A percentile compares a stretch with the other conserved stretches of the same genome.
Evolutionary conservation across 2,113 vertebrate genomes (phyloP).

Genomic region (Mesoclemmys tuberculata): DNA sequence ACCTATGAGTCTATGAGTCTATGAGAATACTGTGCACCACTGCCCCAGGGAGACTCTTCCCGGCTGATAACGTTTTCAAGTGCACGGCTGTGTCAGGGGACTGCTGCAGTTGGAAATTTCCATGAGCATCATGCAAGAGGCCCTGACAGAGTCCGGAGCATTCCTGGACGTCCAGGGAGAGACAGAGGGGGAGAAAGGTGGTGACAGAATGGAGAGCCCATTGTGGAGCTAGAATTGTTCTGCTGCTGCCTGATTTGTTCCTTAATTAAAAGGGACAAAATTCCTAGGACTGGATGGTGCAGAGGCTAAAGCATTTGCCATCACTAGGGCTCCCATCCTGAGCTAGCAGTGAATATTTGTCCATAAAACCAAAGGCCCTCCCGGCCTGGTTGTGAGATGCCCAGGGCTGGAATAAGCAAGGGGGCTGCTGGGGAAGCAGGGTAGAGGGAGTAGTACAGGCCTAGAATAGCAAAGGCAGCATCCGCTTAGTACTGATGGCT

Average conservation of each 20-base stretch:
- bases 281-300: neutral
- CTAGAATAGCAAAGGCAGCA: neutral
- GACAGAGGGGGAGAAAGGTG: neutral
- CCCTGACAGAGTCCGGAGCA: too few species aligned
- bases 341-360: neutral
- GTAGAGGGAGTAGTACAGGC: neutral
- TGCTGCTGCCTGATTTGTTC: neutral
- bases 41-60: neutral
- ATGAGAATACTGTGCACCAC: neutral
- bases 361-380: neutral
- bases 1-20: too few species aligned
- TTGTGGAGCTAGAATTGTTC: neutral
- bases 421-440: too few species aligned
- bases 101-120: neutral
- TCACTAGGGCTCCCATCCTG: neutral
- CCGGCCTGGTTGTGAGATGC: neutral
- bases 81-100: neutral
- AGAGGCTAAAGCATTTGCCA: neutral
- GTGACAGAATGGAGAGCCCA: neutral
- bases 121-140: neutral
- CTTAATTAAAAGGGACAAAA: neutral
- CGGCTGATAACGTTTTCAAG: fast-evolving
- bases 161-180: too few species aligned
- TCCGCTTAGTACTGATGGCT: neutral
- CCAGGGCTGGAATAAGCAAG: neutral